These are phyloP conservation scores for Dipus sagitta DNA, from an alignment of 2,797 vertebrate genomes.

Conservation along the genomic window DNA sequence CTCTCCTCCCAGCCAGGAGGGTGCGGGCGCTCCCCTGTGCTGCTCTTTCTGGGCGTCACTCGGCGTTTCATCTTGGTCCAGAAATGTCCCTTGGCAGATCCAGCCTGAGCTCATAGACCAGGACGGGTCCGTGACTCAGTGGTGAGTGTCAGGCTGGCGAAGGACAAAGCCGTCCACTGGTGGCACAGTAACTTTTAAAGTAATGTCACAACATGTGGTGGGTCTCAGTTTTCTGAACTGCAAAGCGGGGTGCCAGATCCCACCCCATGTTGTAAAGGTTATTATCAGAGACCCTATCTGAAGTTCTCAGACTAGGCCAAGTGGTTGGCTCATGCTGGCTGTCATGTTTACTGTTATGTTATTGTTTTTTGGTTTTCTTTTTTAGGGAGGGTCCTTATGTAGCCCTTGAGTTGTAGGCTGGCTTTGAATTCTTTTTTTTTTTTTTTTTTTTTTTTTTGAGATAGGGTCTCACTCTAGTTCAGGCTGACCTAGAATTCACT, in stretches of 20 bases:
- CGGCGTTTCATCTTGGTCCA: slow-evolving; percentile 42
- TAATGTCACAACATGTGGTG: neutral
- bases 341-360: neutral
- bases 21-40: neutral
- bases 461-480: no score
- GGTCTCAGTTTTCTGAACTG: neutral
- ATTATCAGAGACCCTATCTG: neutral
- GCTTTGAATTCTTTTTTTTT: neutral
- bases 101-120: slow-evolving; percentile 32
- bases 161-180: slow-evolving; percentile 10
- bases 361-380: no score
- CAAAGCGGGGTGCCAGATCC: neutral
- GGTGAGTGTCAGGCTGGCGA: slow-evolving; percentile 33
- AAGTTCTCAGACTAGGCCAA: neutral
- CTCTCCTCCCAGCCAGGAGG: neutral
- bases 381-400: no score
- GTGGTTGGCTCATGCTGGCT: neutral
- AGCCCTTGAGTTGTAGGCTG: no score
- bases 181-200: neutral
- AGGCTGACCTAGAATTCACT: no score
- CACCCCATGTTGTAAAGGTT: no score
- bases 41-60: neutral
- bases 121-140: slow-evolving; percentile 52
- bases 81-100: slow-evolving; percentile 56
- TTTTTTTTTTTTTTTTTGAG: no score